Conservation (phyloP, 2,888 invertebrate species). For the Tetragonula carbonaria region DNA sequence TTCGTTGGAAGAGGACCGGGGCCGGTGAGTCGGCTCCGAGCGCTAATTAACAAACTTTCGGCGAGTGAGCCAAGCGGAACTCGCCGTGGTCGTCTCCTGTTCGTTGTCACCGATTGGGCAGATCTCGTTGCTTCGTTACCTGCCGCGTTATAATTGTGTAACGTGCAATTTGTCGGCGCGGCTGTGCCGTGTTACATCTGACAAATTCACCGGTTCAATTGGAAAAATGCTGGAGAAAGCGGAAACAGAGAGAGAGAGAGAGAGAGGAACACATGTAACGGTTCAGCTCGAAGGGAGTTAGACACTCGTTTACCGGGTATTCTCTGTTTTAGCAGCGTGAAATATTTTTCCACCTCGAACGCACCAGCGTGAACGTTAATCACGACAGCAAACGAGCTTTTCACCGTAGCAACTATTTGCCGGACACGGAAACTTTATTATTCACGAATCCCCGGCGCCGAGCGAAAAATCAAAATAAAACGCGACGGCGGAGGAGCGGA, state of each 20-base stretch:
- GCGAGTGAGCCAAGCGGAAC: conserved; percentile 12
- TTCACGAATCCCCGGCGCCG: not conserved
- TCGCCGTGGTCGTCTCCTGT: conserved; percentile 10
- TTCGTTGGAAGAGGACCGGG: conserved; percentile 53
- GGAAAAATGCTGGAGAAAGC: not conserved
- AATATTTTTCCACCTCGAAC: not conserved
- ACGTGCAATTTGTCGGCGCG: not conserved
- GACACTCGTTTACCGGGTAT: not conserved
- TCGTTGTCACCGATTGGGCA: conserved; percentile 23
- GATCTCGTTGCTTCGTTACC: conserved; percentile 46
- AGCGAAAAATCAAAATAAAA: not conserved
- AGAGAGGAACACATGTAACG: not conserved
- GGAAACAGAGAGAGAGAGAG: too few relatives aligned
- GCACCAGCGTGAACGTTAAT: not conserved
- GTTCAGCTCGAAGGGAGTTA: not conserved
- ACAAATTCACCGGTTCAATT: not conserved
- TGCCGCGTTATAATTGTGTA: not conserved
- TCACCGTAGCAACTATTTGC: not conserved
- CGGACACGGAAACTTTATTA: conserved; percentile 8
- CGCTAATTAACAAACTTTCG: conserved; percentile 74
- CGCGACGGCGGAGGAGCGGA: not conserved
- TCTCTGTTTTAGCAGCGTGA: not conserved
- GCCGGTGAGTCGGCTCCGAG: conserved; percentile 27
- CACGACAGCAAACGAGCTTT: conserved; percentile 2
- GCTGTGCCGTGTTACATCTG: not conserved